Base-by-base conservation (phyloP, 2,797 vertebrate genomes). In the Schizothorax lantsangensis region DNA sequence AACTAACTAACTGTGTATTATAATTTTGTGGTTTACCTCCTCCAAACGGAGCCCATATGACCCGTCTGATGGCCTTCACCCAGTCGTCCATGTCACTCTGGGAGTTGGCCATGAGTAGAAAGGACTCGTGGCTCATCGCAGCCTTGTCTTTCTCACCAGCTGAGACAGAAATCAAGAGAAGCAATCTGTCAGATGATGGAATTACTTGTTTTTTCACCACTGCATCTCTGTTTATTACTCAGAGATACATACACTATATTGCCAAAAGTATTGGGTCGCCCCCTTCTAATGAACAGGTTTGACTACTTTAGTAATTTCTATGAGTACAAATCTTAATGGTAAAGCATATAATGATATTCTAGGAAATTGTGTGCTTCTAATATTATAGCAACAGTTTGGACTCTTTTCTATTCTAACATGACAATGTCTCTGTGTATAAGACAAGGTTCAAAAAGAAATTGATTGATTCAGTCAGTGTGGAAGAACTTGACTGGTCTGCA, bases 61-160 rank as follows among this genome's bases (percentile, higher is more conserved):
- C 97, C 86, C 97, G 93, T 40, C 96, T 96, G 93, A 99, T 98
- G 91, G 97, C 97, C 94, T 97, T 97, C 91, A 99, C 97, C 97
- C 98, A 99, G 92, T 98, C 97, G 69, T 99, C 97, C 97, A 98
- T 97, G 92, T 99, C 97, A 0, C 94, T 96, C 95, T 98, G 97
- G 82, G 97, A 97, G 94, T 96, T 98, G 82, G 97, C 97, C 97
- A 98, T 98, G 72, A 99, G 97, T 87, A 99, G 95, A 91, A 98
- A 97, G 88, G 97, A 96, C 90, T 99, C 97, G 80, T 98, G 97
- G 94, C 96, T 96, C 93, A 97, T 93, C 0, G 96, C 93, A 2
- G 96, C 94, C 79, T 97, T 96, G 92, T 99, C 97, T 89, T 94
- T 96, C 88, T 97, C 97, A 45, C 95, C 93, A 0, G 93, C 89